Conservation (phyloP, 2,113 vertebrate genomes). For the Pygoscelis adeliae region DNA sequence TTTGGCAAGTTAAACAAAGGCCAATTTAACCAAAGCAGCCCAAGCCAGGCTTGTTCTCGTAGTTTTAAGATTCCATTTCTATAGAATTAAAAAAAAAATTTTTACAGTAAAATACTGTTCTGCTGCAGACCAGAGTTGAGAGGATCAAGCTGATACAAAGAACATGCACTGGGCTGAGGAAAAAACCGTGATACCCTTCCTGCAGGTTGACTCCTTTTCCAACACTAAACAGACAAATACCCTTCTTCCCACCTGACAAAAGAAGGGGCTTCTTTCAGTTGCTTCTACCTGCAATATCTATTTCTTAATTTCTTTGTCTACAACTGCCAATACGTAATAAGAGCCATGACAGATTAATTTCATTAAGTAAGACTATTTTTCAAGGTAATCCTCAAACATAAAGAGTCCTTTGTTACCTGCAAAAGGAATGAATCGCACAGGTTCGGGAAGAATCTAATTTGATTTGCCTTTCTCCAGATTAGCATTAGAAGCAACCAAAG, state of each 20-base stretch:
- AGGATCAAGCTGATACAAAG: background rate
- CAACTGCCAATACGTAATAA: background rate
- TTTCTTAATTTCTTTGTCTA: conserved; percentile 39
- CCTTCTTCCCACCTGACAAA: background rate
- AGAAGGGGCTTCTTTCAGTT: background rate
- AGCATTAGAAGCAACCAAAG: conserved; percentile 7
- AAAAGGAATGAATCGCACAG: background rate
- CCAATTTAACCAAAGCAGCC: background rate
- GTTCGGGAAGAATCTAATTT: background rate
- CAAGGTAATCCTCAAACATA: conserved; percentile 15
- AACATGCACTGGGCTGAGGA: background rate
- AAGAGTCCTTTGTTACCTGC: conserved; percentile 10
- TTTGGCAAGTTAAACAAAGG: background rate
- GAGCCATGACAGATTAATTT: conserved; percentile 22
- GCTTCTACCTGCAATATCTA: background rate
- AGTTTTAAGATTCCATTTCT: background rate
- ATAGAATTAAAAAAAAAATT: background rate
- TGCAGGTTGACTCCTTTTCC: background rate
- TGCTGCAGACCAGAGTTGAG: background rate
- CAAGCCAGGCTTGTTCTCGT: background rate
- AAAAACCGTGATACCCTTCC: background rate
- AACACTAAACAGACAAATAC: background rate
- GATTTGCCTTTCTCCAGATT: background rate
- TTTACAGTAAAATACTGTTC: background rate
- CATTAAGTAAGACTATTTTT: conserved; percentile 32